A percentile compares a stretch with the other conserved stretches of the same genome.
Conservation (phyloP, 2,888 invertebrate species). For the Eupithecia dodoneata region DNA sequence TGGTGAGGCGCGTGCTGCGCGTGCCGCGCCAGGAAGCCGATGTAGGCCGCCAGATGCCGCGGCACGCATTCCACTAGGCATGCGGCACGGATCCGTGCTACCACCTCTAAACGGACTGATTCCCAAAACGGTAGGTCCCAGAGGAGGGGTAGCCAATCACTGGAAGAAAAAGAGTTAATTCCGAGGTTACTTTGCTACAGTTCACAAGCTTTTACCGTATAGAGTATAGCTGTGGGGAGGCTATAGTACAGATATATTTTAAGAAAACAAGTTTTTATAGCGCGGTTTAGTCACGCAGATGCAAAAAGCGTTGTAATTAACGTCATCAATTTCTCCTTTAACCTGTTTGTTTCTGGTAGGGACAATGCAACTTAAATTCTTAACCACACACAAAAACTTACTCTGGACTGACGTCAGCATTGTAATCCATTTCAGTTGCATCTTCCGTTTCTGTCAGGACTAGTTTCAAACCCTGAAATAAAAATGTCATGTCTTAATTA, state of each 20-base stretch:
- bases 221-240: background rate
- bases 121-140: constrained; percentile 92
- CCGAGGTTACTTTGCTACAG: background rate
- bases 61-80: constrained; percentile 96
- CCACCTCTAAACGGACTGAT: constrained; percentile 87
- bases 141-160: constrained; percentile 78
- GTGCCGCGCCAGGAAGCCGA: constrained; percentile 92
- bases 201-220: background rate
- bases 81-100: constrained; percentile 91
- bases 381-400: constrained; percentile 54
- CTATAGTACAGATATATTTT: background rate
- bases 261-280: background rate
- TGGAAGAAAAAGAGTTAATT: constrained; percentile 37
- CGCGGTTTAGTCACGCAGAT: background rate
- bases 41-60: constrained; percentile 91
- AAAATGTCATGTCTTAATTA: background rate
- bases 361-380: background rate
- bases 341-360: background rate
- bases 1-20: constrained; percentile 68
- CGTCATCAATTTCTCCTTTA: background rate
- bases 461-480: constrained; percentile 87
- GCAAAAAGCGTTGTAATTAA: background rate
- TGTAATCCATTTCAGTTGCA: constrained; percentile 73
- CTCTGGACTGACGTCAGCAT: constrained; percentile 77
- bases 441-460: constrained; percentile 85